phyloP scores from a whole-genome alignment of 2,113 vertebrate species.

The Sceloporus tristichus region DNA sequence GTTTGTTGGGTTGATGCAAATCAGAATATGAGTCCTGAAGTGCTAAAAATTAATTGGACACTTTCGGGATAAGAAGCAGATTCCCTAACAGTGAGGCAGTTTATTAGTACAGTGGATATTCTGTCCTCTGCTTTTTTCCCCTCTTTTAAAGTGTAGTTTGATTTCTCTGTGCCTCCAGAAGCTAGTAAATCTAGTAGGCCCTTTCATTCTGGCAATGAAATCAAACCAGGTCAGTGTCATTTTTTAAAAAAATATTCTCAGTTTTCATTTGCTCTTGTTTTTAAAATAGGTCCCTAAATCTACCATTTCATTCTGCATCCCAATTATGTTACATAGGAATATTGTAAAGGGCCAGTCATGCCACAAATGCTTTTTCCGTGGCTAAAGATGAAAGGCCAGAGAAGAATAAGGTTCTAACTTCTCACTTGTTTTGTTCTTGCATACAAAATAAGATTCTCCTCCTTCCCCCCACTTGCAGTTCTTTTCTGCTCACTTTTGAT shows the following conservation, averaged over 20 bases:
- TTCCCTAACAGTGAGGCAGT: constrained; percentile 34
- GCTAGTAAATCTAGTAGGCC: constrained; percentile 24
- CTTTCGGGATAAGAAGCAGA: constrained; percentile 27
- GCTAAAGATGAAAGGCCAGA: too few species aligned
- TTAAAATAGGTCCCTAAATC: not conserved
- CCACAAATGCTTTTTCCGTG: not conserved
- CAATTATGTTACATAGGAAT: not conserved
- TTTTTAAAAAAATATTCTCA: not conserved
- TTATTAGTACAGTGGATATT: constrained; percentile 30
- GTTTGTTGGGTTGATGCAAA: constrained; percentile 37
- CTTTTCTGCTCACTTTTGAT: too few species aligned
- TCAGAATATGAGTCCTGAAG: constrained; percentile 17
- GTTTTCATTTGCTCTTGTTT: not conserved
- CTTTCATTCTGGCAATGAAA: constrained; percentile 10
- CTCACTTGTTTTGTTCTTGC: too few species aligned
- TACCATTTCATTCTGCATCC: not conserved
- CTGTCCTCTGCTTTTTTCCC: not conserved
- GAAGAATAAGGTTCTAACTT: too few species aligned
- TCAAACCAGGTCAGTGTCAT: constrained; percentile 2
- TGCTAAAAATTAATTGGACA: constrained; percentile 36
- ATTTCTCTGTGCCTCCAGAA: constrained; percentile 5
- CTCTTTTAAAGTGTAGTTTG: constrained; percentile 17
- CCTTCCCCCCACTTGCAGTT: too few species aligned
- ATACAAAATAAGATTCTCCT: too few species aligned
- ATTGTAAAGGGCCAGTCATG: not conserved